phyloP scores from a whole-genome alignment of 2,888 invertebrate species.

The Morpho deidamia region DNA sequence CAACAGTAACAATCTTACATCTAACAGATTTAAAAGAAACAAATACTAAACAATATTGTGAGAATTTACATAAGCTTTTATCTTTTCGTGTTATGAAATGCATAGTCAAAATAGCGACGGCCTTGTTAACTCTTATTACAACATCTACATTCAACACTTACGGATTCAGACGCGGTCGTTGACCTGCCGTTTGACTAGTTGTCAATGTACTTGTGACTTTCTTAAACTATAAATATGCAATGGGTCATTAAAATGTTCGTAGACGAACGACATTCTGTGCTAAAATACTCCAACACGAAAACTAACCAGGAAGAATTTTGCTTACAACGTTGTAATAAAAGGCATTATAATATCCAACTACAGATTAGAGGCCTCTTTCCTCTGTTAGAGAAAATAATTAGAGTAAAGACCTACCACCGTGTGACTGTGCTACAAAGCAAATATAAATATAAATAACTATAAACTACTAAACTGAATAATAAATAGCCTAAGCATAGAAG shows the following conservation, averaged over 20 bases:
- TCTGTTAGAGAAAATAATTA: too few species aligned
- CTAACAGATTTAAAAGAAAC: background rate
- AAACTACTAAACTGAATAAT: too few species aligned
- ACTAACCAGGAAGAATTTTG: too few species aligned
- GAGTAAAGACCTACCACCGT: too few species aligned
- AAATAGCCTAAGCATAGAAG: too few species aligned
- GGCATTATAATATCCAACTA: too few species aligned
- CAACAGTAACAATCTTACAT: background rate
- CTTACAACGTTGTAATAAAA: too few species aligned
- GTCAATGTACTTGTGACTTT: constrained; percentile 8
- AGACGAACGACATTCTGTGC: background rate
- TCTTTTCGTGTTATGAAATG: constrained; percentile 20
- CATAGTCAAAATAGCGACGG: constrained; percentile 34
- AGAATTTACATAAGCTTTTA: background rate
- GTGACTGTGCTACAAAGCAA: too few species aligned
- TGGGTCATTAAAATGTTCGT: background rate
- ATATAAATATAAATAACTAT: too few species aligned
- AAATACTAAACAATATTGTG: background rate
- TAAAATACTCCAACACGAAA: too few species aligned
- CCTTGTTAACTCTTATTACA: constrained; percentile 52
- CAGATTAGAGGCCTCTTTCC: too few species aligned
- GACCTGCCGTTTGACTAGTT: constrained; percentile 33
- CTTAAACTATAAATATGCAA: background rate
- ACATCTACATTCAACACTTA: constrained; percentile 39
- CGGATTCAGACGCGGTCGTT: constrained; percentile 41